Evolutionary conservation across 2,888 invertebrate genomes (phyloP).

Genomic region (Orchestes rusci): DNA sequence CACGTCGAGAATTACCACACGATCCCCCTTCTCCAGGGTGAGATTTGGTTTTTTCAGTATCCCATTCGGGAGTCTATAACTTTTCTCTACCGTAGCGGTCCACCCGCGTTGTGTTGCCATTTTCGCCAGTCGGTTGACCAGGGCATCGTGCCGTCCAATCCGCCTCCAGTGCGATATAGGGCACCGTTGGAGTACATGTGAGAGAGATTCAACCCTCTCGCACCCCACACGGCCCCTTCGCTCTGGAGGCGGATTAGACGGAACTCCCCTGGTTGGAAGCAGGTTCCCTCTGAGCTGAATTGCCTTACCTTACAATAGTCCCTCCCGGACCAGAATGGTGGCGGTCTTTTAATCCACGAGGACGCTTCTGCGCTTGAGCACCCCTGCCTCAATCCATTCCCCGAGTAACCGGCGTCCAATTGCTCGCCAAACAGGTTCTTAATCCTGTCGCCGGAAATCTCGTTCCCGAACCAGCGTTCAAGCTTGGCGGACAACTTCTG

Average conservation of each 20-base stretch:
- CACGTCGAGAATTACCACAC: background rate
- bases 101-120: background rate
- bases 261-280: constrained; percentile 31
- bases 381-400: constrained; percentile 3
- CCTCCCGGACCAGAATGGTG: constrained; percentile 28
- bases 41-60: constrained; percentile 5
- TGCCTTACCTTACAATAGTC: constrained; percentile 30
- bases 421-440: no score
- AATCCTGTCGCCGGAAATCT: no score
- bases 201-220: constrained; percentile 18
- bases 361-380: background rate
- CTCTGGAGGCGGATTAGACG: constrained; percentile 29
- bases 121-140: background rate
- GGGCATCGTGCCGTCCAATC: constrained; percentile 7
- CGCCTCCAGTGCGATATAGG: no score
- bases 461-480: no score
- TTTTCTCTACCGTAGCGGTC: background rate
- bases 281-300: constrained; percentile 31
- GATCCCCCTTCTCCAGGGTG: background rate
- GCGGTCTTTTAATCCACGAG: constrained; percentile 25
- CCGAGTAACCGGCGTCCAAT: no score
- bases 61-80: background rate
- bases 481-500: background rate
- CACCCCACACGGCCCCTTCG: constrained; percentile 25
- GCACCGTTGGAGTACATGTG: no score